These are phyloP conservation scores for Crotalus viridis DNA, from an alignment of 2,113 vertebrate species.

Conservation along the genomic window DNA sequence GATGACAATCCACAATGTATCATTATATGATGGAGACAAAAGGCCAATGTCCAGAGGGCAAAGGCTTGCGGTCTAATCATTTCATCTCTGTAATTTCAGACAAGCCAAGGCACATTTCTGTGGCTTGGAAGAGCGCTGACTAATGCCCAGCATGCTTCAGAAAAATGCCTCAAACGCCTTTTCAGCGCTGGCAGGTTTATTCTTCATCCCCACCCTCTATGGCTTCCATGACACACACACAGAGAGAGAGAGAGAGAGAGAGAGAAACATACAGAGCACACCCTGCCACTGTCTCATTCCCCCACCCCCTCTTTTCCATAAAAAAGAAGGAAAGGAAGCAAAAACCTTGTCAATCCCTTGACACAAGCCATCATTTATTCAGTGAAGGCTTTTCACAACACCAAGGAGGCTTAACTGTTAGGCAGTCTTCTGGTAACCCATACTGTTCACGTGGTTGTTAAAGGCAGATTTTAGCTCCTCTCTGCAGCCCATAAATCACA, in stretches of 20 bases:
- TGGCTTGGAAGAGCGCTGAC: constrained; percentile 65
- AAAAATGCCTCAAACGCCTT: constrained; percentile 68
- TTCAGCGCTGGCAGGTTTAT: constrained; percentile 62
- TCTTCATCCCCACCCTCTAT: constrained; percentile 38
- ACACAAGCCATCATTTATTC: constrained; percentile 50
- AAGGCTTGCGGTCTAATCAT: constrained; percentile 62
- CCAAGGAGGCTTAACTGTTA: constrained; percentile 47
- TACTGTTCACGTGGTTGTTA: constrained; percentile 22
- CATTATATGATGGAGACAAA: constrained; percentile 61
- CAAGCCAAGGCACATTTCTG: constrained; percentile 64
- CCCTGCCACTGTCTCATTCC: constrained; percentile 11
- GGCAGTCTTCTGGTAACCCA: constrained; percentile 38
- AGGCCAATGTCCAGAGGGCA: constrained; percentile 59
- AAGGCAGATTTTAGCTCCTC: constrained; percentile 42
- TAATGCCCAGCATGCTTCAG: constrained; percentile 63
- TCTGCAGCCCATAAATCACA: constrained; percentile 10
- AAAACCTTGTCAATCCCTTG: constrained; percentile 50
- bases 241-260: neutral
- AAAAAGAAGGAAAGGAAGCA: constrained; percentile 9
- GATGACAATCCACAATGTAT: constrained; percentile 55
- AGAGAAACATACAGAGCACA: neutral
- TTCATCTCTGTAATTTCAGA: constrained; percentile 65
- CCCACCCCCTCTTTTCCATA: neutral
- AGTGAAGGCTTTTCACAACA: constrained; percentile 57
- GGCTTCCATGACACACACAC: constrained; percentile 18